Evolutionary conservation across 2,113 vertebrate genomes (phyloP).

Genomic region (Lamprologus sp.): DNA sequence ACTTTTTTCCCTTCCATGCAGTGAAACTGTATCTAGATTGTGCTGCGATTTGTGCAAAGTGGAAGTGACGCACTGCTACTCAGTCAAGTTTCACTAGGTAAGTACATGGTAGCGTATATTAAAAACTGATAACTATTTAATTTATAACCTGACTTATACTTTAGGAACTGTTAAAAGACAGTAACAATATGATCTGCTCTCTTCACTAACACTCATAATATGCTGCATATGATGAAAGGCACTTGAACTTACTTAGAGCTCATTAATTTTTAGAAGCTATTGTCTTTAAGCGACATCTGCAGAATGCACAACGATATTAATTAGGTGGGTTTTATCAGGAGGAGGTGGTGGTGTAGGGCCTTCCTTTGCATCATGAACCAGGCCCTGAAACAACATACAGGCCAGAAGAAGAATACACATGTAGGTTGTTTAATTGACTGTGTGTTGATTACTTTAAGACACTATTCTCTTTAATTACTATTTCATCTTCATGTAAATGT

Average conservation of each 20-base stretch:
- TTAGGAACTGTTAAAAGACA: neutral
- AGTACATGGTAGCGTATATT: neutral
- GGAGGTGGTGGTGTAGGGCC: neutral
- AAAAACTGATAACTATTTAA: neutral
- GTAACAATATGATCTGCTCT: neutral
- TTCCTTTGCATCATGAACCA: neutral
- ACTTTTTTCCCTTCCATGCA: neutral
- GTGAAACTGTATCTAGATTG: neutral
- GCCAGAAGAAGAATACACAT: neutral
- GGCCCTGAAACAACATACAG: neutral
- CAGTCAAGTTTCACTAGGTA: neutral
- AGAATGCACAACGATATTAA: neutral
- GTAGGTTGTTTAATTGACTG: neutral
- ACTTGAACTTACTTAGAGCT: neutral
- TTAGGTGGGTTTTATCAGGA: neutral
- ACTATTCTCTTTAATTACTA: neutral
- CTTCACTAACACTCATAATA: neutral
- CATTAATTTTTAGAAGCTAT: neutral
- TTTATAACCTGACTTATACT: neutral
- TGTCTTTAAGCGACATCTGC: neutral
- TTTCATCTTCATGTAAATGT: neutral
- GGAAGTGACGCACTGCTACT: neutral
- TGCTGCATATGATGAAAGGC: neutral
- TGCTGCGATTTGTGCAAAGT: neutral
- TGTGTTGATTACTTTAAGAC: neutral